Base-by-base conservation (phyloP, 2,797 vertebrate genomes). In the Babyrousa celebensis region DNA sequence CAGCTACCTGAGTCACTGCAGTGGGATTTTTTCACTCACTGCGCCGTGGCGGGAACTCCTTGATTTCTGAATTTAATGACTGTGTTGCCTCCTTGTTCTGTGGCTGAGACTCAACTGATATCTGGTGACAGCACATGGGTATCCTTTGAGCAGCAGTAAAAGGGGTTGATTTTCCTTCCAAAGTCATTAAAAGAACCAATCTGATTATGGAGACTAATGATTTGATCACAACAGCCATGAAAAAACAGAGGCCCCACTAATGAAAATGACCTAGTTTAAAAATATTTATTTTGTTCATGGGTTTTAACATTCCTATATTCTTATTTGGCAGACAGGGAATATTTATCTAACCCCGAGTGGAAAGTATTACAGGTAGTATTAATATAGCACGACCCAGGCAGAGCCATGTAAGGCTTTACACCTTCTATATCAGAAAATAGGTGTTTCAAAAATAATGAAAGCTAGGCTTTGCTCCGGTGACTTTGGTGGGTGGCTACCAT, bases 101-200 rank as follows among this genome's bases (percentile, higher is more conserved):
- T 92, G 56, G 36, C 15, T 90, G 32, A 95, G 21, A 18, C 62
- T 43, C 91, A 52, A 43, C 16, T 29, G 17, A 29, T 87, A 23
- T 2, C 4, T 36, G 32, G 62, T 40, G 95, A 21, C 1, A 21
- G 11, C 27, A n/a, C 11, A 21, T 72, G 18, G n/a, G 4, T 15
- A 54, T 62, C 4, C 54, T 89, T n/a, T 1, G 1, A 71, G 52
- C 21, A 60, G 25, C 40, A 10, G 23, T 15, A 54, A 43, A 87
- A 84, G 32, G 36, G 25, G 3, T 88, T 43, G 5, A 21, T 77
- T 92, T 97, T 60, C n/a, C 6, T 79, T 23, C 20, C 75, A 77
- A 92, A 83, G 71, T 68, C 12, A 92, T 94, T 87, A 93, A 63
- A 87, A 85, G 36, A 83, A 16, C 12, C 93, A 86, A 82, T 60